Base-by-base conservation (phyloP, 2,888 invertebrate genomes). In the Gisinianus flammeolus region DNA sequence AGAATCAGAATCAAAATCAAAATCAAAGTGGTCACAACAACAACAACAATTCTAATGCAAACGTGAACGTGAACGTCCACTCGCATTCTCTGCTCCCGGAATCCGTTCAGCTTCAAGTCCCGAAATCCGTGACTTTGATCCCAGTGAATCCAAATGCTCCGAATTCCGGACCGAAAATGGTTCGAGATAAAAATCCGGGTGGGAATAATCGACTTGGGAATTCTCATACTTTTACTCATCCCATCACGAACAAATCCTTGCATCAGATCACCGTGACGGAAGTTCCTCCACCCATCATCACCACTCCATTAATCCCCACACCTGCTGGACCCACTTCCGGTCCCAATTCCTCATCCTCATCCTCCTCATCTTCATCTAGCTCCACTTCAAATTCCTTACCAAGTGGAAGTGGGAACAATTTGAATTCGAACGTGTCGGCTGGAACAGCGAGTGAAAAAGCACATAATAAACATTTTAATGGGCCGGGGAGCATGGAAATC, bases 211-310 rank as follows among this genome's bases (percentile, higher is more conserved):
- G 68, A 19, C 35, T 35, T 24, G n/a, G n/a, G n/a, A 68, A 75
- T 79, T 76, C 82, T 28, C 80, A 83, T 74, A 84, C 84, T 33
- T 85, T 84, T 68, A 85, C 84, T 56, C 85, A 85, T 82, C 84
- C 85, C 54, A 84, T 85, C 69, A 85, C 85, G 28, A 84, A 84
- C 75, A 85, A 85, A 78, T 83, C 83, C 54, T 79, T 85, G n/a
- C 85, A 85, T 71, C 85, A 85, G 81, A 85, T 85, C 71, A 85
- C 85, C 0, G 85, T 85, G 12, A 85, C 85, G 16, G 84, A 85
- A 79, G 85, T 85, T 28, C 85, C 85, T 16, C 85, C 85, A 70
- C 85, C 85, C 3, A 35, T 67, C 62, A 79, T 79, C 1, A 22
- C 26, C n/a, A 33, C 30, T 12, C 66, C 31, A 0, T 31, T 5